Base-by-base conservation (phyloP, 2,113 vertebrate species). In the Channa maculata region DNA sequence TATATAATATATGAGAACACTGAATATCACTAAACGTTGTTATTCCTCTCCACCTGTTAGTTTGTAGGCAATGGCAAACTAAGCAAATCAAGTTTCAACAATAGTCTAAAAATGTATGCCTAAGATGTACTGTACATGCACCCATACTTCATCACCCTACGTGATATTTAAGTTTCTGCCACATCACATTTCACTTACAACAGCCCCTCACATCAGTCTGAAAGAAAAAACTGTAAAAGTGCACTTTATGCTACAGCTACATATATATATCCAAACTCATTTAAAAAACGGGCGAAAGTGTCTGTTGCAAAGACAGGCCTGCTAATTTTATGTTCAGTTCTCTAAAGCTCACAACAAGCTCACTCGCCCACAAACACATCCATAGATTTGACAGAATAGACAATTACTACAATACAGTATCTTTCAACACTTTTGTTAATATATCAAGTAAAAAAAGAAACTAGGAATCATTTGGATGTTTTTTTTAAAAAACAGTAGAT, bases 161-260 rank as follows among this genome's bases (percentile, higher is more conserved):
- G 74, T 83, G 77, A 83, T 81, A 73, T 60, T 71, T 65, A 77
- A 58, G 63, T 82, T 86, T 85, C 73, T 85, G 77, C 85, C 75
- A 67, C 77, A 80, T 51, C 83, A 77, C 82, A 79, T 77, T 81
- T 81, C 71, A 83, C 74, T 85, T 80, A 81, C 60, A 70, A 64
- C 75, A 72, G 65, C 46, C 44, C n/a, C 34, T 72, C 76, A 73
- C 70, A 83, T 83, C 70, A 48, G 71, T 55, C 71, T 24, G 24
- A 41, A 41, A 41, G 11, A 43, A 49, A 74, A 78, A 86, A 65
- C 62, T 84, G 70, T 88, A 79, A 86, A 68, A 38, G 3, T 83
- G 84, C 79, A n/a, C n/a, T n/a, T n/a, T n/a, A n/a, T n/a, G n/a
- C n/a, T n/a, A n/a, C n/a, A n/a, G n/a, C n/a, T n/a, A n/a, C n/a